Evolutionary conservation across 2,888 invertebrate genomes (phyloP).

Genomic region (Salticus scenicus): DNA sequence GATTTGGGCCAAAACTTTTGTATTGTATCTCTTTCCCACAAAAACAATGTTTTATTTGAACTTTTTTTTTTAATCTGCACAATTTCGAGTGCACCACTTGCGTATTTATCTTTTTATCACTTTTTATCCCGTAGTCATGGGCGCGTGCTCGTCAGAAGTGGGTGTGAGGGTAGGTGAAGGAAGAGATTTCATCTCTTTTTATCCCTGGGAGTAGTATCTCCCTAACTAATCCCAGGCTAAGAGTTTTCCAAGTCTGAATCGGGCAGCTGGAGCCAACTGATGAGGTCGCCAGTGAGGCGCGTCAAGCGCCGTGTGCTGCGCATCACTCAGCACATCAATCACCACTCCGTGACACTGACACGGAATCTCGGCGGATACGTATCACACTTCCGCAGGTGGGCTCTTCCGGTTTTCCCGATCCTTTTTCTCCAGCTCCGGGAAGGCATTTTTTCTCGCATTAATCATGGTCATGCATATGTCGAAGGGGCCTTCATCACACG

Average conservation of each 20-base stretch:
- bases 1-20: neutral
- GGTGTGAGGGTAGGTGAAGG: neutral
- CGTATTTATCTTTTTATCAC: conserved; percentile 67
- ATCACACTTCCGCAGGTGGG: conserved; percentile 71
- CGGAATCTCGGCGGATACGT: conserved; percentile 69
- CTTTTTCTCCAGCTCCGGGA: conserved; percentile 51
- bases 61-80: conserved; percentile 51
- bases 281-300: conserved; percentile 66
- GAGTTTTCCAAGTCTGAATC: conserved; percentile 29
- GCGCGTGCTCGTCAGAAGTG: neutral
- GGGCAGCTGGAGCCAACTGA: conserved; percentile 58
- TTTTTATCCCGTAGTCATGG: conserved; percentile 46
- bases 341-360: conserved; percentile 64
- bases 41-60: conserved; percentile 28
- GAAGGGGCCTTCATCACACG: conserved; percentile 50
- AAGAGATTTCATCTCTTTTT: conserved; percentile 60
- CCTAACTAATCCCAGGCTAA: conserved; percentile 63
- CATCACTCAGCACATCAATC: conserved; percentile 55
- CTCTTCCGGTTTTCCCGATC: conserved; percentile 65
- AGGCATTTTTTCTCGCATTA: conserved; percentile 70
- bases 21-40: neutral
- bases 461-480: conserved; percentile 70
- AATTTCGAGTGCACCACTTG: conserved; percentile 30
- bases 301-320: conserved; percentile 48
- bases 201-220: conserved; percentile 54